Evolutionary conservation across 2,888 invertebrate species (phyloP).

Genomic region (Scelioninae gen. 2): DNA sequence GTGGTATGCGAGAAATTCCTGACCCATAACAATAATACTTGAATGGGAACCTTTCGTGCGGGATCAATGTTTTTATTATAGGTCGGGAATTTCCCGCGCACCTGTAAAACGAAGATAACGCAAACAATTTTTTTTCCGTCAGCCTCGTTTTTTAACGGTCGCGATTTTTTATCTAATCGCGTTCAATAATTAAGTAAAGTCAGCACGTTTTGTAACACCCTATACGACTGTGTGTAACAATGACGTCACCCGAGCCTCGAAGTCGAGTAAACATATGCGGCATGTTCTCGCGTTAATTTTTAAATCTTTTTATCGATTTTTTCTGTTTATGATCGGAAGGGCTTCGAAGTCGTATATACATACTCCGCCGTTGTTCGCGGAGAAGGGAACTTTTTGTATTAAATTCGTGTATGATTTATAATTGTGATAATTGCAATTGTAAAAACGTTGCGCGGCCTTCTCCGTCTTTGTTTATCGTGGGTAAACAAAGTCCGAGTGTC

Average conservation of each 20-base stretch:
- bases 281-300: conserved; percentile 58
- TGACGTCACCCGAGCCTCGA: conserved; percentile 56
- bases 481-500: no score
- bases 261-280: conserved; percentile 57
- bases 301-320: conserved; percentile 58
- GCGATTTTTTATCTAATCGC: conserved; percentile 28
- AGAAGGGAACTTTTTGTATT: conserved; percentile 23
- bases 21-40: conserved; percentile 60
- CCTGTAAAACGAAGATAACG: conserved; percentile 43
- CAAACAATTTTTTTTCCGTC: conserved; percentile 9
- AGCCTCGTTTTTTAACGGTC: conserved; percentile 6
- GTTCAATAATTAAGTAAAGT: conserved; percentile 41
- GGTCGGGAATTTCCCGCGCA: conserved; percentile 58
- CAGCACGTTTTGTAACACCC: conserved; percentile 55
- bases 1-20: conserved; percentile 58
- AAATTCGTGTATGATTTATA: conserved; percentile 15
- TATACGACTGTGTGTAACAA: conserved; percentile 56
- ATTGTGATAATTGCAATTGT: conserved; percentile 10
- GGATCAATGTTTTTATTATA: conserved; percentile 59
- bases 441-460: no score
- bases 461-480: no score
- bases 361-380: conserved; percentile 26
- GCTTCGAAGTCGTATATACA: conserved; percentile 41
- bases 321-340: conserved; percentile 55
- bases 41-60: conserved; percentile 59